A percentile compares a stretch with the other conserved stretches of the same genome.
Conservation (phyloP, 1,140 invertebrate genomes). For the Aphis craccivora region DNA sequence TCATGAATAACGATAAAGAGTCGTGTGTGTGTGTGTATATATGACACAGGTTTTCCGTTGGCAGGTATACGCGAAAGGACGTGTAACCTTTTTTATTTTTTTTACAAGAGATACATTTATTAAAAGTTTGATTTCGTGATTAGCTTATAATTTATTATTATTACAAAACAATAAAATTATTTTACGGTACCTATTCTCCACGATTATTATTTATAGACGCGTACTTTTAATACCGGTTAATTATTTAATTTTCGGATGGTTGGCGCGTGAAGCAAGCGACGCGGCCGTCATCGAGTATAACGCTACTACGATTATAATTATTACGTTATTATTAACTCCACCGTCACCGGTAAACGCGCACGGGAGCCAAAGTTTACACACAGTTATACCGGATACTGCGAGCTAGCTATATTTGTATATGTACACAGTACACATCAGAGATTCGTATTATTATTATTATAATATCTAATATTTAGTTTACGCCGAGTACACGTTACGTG, state of each 20-base stretch:
- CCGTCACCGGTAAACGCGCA: neutral
- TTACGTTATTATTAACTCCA: neutral
- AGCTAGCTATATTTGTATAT: neutral
- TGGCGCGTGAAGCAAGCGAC: neutral
- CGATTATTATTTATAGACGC: neutral
- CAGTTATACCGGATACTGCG: too few species aligned
- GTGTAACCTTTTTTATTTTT: neutral
- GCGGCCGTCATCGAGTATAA: neutral
- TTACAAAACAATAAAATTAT: neutral
- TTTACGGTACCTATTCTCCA: neutral
- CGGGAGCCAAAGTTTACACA: neutral
- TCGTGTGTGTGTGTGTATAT: neutral
- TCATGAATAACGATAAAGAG: neutral
- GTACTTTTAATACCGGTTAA: neutral
- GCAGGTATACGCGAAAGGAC: neutral
- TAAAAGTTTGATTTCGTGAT: neutral
- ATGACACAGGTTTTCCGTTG: neutral
- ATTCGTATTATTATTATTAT: neutral
- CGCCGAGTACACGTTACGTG: neutral
- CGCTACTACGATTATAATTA: neutral
- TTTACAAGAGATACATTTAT: neutral
- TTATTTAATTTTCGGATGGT: neutral
- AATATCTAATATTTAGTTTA: neutral
- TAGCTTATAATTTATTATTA: neutral
- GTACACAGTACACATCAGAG: neutral